Base-by-base conservation (phyloP, 2,113 vertebrate genomes). In the Sturnus vulgaris region DNA sequence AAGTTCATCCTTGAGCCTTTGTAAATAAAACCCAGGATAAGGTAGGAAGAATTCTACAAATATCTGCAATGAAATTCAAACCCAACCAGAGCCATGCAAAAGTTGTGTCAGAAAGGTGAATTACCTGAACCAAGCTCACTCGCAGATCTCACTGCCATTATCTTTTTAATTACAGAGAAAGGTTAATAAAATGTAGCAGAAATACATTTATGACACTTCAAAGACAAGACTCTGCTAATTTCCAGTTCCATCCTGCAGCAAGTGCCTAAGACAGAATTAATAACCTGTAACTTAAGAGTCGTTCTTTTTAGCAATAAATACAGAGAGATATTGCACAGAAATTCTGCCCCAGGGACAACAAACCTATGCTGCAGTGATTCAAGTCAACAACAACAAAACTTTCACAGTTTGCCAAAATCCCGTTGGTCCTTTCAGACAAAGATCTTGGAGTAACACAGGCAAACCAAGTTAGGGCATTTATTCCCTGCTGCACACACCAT, bases 91-190 rank as follows among this genome's bases (percentile, higher is more conserved):
- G 71, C 37, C 42, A 35, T 31, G 53, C 44, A 69, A 76, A 63
- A 17, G 3, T 7, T 19, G 35, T 30, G 61, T 53, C n/a, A 91
- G 66, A 70, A 91, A 66, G 28, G 53, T 73, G 75, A 91, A 69
- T 70, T 82, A 59, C 0, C 2, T n/a, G 55, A 87, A 73, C 13
- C 27, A 79, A 25, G 4, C 40, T 47, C 39, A 39, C 59, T 80
- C 86, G 55, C 73, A 87, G 30, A 88, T 81, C 76, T 75, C n/a
- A 7, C 12, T 73, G 63, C 47, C 18, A 0, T 44, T 64, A 50
- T 55, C 30, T 87, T 89, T 86, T 66, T 90, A 95, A 93, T 83
- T 90, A 73, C 27, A 77, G 35, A 73, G 52, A 72, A 83, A 94
- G 50, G 65, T 88, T 91, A 83, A 82, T 66, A 83, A 82, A 88